A percentile compares a stretch with the other conserved stretches of the same genome.
These are phyloP conservation scores for Actinopyga echinites DNA, from an alignment of 53 echinoderm and acorn worm genomes.

Conservation along the genomic window DNA sequence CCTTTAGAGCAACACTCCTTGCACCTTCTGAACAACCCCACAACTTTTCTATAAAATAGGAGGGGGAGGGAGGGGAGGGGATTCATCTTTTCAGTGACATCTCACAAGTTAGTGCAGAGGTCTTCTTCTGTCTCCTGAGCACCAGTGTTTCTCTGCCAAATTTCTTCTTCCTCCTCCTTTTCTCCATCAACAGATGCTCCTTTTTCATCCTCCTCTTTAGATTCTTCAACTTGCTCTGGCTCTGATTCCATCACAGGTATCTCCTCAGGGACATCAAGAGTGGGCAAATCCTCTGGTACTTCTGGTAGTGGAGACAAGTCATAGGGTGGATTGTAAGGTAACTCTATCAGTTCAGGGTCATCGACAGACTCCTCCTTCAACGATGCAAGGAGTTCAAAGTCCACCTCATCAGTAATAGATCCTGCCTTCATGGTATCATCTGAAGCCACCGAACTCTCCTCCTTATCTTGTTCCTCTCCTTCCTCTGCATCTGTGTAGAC, in stretches of 20 bases:
- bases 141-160: constrained; percentile 42
- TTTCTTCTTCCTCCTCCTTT: constrained; percentile 38
- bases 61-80: no score
- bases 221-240: constrained; percentile 4
- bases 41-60: no score
- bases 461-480: not conserved
- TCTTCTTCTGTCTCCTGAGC: constrained; percentile 7
- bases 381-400: constrained; percentile 1
- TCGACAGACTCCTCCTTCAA: constrained; percentile 42
- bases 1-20: no score
- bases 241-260: constrained; percentile 9
- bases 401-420: constrained; percentile 17
- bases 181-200: constrained; percentile 33
- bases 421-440: constrained; percentile 31
- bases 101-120: constrained; percentile 5
- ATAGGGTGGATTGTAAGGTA: not conserved
- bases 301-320: no score
- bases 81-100: no score
- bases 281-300: constrained; percentile 3
- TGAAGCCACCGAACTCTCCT: constrained; percentile 23
- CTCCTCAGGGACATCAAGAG: not conserved
- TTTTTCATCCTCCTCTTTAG: constrained; percentile 21
- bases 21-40: no score
- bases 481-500: not conserved
- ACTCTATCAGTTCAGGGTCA: constrained; percentile 15